phyloP scores from a whole-genome alignment of 1,140 invertebrate species.

The Oedothorax gibbosus region DNA sequence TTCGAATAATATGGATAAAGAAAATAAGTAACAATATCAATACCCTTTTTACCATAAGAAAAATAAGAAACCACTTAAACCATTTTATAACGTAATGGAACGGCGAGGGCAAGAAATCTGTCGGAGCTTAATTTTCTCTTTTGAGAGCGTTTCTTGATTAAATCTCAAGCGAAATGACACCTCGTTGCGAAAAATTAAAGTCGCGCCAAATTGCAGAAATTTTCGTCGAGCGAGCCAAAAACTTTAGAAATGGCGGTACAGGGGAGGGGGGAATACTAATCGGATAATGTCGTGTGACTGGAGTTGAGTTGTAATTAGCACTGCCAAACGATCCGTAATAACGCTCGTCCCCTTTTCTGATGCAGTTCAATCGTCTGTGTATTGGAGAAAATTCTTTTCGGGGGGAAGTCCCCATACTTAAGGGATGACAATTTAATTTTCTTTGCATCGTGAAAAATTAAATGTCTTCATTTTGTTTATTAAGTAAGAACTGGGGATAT shows the following conservation, averaged over 20 bases:
- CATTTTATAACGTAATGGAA: background rate
- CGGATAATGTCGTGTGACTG: conserved; percentile 58
- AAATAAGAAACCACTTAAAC: conserved; percentile 5
- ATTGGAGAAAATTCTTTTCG: conserved; percentile 54
- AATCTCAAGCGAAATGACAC: conserved; percentile 58
- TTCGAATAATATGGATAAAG: background rate
- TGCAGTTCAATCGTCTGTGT: conserved; percentile 57
- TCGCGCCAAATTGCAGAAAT: conserved; percentile 59
- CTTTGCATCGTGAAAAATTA: background rate
- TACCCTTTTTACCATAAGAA: background rate
- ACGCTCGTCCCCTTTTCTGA: conserved; percentile 58
- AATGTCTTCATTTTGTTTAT: too few relatives aligned
- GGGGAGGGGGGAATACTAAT: conserved; percentile 47
- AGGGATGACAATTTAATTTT: conserved; percentile 33
- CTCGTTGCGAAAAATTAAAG: conserved; percentile 61
- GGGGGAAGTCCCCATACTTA: conserved; percentile 39
- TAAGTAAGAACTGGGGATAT: too few relatives aligned
- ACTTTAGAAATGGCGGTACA: conserved; percentile 27
- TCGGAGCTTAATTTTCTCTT: conserved; percentile 57
- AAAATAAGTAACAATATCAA: background rate
- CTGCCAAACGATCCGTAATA: conserved; percentile 59
- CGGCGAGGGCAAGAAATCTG: conserved; percentile 21
- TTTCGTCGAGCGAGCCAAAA: conserved; percentile 60
- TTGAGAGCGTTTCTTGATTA: conserved; percentile 53
- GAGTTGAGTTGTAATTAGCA: conserved; percentile 61